Evolutionary conservation across 2,888 invertebrate genomes (phyloP), one percentile per base, ranked within the genome.

Genomic region (Anoplius nigerrimus): DNA sequence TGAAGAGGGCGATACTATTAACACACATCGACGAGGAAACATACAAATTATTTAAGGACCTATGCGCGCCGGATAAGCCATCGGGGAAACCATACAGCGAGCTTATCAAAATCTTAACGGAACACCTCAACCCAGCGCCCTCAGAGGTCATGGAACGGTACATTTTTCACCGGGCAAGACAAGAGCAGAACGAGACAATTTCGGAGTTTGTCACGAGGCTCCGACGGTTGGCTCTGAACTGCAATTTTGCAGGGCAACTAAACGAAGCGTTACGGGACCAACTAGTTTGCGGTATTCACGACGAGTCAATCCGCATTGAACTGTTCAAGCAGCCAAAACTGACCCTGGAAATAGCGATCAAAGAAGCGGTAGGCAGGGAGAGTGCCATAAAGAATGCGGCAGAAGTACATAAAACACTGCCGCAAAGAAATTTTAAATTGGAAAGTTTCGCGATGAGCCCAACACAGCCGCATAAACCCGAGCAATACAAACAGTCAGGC

Each of bases 171-270:
- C 64, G 65, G 27, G 65, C 69, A 2, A 61, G 70, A 76, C 34
- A 45, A 62, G 56, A 73, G 60, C n/a, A 81, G 75, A 66, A 86
- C 82, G 55, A 55, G 22, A 55, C 55, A 21, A 24, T 21, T 15
- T 6, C 55, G 13, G 55, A 55, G 22, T 55, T 55, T 24, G 55
- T 8, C 8, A 24, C 24, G 22, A 55, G 24, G 16, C 16, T 55
- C 8, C 15, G 16, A 21, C 6, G 8, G 16, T 90, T 92, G 72
- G 46, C 89, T 0, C 78, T 81, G 71, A 90, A 91, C 79, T 84
- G 69, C 16, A 65, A 65, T 43, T 69, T 69, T 15, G n/a, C n/a
- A n/a, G 15, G 55, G 34, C 52, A 69, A 43, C 18, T 54, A 51
- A 21, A 46, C 16, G 58, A 42, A 5, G 52, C 61, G 46, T 24